A percentile compares a stretch with the other conserved stretches of the same genome.
Conservation (phyloP, 1,140 invertebrate species). For the Eriosoma lanigerum region DNA sequence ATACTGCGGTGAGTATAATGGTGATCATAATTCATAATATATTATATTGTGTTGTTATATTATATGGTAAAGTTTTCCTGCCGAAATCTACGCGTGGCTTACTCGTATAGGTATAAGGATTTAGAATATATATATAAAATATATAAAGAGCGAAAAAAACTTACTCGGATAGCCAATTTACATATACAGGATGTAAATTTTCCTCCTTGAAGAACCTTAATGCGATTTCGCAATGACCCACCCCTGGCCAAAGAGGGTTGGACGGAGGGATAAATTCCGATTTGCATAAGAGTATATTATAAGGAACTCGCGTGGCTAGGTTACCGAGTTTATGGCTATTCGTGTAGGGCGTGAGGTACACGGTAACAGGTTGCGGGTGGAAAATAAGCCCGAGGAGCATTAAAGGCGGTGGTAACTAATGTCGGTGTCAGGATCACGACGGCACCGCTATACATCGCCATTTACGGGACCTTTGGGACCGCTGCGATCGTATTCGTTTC, state of each 20-base stretch:
- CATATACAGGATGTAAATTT: conserved; percentile 2
- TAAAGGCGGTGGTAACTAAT: conserved; percentile 50
- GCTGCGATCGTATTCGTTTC: conserved; percentile 39
- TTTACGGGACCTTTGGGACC: conserved; percentile 51
- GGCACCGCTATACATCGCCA: conserved; percentile 45
- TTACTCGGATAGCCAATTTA: neutral
- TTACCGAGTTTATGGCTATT: conserved; percentile 22
- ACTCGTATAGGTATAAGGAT: neutral
- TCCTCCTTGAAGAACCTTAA: neutral
- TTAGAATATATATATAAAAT: neutral
- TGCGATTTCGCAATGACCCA: conserved; percentile 26
- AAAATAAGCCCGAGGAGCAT: conserved; percentile 44
- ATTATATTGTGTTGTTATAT: neutral
- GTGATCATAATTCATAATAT: too few species aligned
- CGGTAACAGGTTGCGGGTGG: neutral
- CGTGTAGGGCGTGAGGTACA: neutral
- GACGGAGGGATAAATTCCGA: conserved; percentile 10
- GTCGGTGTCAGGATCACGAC: conserved; percentile 47
- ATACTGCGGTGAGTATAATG: too few species aligned
- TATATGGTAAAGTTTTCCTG: neutral
- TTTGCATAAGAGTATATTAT: conserved; percentile 22
- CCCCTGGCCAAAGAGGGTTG: neutral
- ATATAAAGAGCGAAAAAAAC: neutral
- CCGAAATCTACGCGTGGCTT: neutral
- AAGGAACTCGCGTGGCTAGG: neutral